Conservation (phyloP, 2,888 invertebrate genomes). For the Dorcus parallelipipedus region DNA sequence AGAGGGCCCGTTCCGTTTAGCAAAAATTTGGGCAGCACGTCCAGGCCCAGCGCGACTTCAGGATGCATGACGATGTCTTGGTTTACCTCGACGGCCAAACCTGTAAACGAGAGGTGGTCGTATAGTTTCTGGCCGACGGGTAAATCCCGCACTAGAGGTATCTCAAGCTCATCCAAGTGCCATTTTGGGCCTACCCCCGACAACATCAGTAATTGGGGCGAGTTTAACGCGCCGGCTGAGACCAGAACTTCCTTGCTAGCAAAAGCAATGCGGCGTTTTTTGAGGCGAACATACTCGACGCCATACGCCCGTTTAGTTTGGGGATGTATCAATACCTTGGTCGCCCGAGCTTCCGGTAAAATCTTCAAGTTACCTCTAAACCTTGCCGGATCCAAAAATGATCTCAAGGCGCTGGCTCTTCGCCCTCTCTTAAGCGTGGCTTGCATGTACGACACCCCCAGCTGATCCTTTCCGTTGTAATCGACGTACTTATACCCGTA, state of each 20-base stretch:
- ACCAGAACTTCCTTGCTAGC: slow-evolving; percentile 80
- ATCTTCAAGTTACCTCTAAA: slow-evolving; percentile 65
- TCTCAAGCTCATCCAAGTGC: slow-evolving; percentile 54
- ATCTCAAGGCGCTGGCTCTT: slow-evolving; percentile 64
- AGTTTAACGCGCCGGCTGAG: slow-evolving; percentile 82
- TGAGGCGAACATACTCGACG: slow-evolving; percentile 55
- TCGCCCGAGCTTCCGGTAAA: slow-evolving; percentile 56
- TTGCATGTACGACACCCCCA: slow-evolving; percentile 63
- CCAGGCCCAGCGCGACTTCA: slow-evolving; percentile 35
- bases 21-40: slow-evolving; percentile 43
- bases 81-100: slow-evolving; percentile 48
- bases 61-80: slow-evolving; percentile 37
- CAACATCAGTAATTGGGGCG: slow-evolving; percentile 86
- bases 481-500: slow-evolving; percentile 65
- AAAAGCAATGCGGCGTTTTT: slow-evolving; percentile 38
- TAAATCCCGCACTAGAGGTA: slow-evolving; percentile 61
- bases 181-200: slow-evolving; percentile 70
- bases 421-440: slow-evolving; percentile 57
- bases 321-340: slow-evolving; percentile 64
- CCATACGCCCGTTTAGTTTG: slow-evolving; percentile 63
- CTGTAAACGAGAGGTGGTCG: slow-evolving; percentile 59
- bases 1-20: slow-evolving; percentile 54
- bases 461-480: slow-evolving; percentile 61
- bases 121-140: slow-evolving; percentile 66
- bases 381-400: slow-evolving; percentile 60